Evolutionary conservation across 2,113 vertebrate genomes (phyloP).

Genomic region (Bubo blakistoni): DNA sequence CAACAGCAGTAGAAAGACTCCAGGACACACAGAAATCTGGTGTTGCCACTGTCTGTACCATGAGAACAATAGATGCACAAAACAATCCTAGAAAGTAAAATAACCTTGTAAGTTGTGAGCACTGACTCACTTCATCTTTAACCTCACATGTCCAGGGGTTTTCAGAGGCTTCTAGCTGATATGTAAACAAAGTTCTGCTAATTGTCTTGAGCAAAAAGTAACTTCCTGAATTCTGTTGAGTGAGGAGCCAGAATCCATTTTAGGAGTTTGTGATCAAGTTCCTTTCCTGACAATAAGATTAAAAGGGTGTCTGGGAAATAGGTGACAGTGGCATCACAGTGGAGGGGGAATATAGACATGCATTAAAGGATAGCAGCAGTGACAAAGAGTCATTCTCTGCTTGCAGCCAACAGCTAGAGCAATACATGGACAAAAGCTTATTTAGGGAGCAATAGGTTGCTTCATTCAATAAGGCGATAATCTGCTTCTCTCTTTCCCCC

Average conservation of each 20-base stretch:
- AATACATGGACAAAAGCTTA: background rate
- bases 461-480: constrained; percentile 22
- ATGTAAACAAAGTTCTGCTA: background rate
- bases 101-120: background rate
- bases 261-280: background rate
- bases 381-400: background rate
- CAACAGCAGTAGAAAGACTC: background rate
- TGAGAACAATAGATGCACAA: background rate
- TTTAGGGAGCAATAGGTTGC: background rate
- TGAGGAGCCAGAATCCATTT: background rate
- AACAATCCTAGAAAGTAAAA: background rate
- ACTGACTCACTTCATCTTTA: background rate
- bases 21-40: background rate
- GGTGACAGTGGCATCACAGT: background rate
- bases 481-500: constrained; percentile 1
- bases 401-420: background rate
- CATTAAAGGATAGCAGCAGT: background rate
- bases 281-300: background rate
- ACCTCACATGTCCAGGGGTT: fast-evolving
- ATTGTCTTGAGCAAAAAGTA: background rate
- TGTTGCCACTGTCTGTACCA: background rate
- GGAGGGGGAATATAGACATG: background rate
- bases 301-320: background rate
- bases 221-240: background rate
- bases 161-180: background rate